Conservation (phyloP, 2,113 vertebrate species). For the Stictonetta naevosa region DNA sequence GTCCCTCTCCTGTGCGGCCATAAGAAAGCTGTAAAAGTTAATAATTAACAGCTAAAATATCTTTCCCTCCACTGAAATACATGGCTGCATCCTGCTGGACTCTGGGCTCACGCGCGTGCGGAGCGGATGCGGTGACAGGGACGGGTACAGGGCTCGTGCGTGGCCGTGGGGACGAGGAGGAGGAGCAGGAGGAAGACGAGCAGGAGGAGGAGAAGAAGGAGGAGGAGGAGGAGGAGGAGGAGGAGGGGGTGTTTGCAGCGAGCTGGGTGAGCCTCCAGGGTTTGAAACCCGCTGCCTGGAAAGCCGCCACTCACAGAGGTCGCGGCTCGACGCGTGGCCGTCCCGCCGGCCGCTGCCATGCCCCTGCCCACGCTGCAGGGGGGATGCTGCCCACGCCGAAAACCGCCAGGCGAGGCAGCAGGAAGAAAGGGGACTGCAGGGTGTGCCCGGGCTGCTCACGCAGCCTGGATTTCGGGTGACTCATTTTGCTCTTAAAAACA, state of each 20-base stretch:
- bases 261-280: neutral
- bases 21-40: neutral
- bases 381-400: neutral
- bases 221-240: neutral
- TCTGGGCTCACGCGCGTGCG: too few species aligned
- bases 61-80: neutral
- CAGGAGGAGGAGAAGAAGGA: too few species aligned
- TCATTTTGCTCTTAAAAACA: neutral
- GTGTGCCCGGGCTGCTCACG: neutral
- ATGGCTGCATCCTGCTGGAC: neutral
- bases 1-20: neutral
- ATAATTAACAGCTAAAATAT: neutral
- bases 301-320: neutral
- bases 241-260: neutral
- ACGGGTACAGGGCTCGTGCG: fast-evolving
- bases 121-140: neutral
- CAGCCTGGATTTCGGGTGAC: neutral
- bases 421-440: neutral
- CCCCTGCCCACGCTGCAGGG: neutral
- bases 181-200: neutral
- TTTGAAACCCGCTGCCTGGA: neutral
- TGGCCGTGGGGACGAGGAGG: neutral
- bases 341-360: neutral
- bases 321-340: neutral
- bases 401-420: neutral